A percentile compares a stretch with the other conserved stretches of the same genome.
Conservation (phyloP, 2,888 invertebrate species). For the Ligdia adustata region DNA sequence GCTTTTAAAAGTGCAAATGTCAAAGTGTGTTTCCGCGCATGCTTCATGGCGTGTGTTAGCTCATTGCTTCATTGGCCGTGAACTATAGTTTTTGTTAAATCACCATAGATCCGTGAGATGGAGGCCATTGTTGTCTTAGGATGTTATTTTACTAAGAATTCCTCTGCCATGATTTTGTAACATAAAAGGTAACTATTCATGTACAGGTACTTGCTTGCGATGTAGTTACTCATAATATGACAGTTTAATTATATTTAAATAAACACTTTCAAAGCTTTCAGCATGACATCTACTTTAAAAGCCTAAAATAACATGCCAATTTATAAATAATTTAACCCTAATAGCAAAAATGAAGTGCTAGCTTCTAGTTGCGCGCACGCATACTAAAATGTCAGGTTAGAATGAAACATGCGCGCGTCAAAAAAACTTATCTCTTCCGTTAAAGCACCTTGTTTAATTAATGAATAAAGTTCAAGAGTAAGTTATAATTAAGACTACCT, state of each 20-base stretch:
- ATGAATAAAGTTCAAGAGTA: slow-evolving; percentile 12
- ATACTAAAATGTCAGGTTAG: not conserved
- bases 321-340: not conserved
- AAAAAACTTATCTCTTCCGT: slow-evolving; percentile 19
- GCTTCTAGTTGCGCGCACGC: not conserved
- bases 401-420: slow-evolving; percentile 1
- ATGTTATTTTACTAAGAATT: slow-evolving; percentile 6
- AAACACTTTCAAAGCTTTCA: too few species aligned
- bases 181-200: too few species aligned
- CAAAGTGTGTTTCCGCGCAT: slow-evolving; percentile 66
- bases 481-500: slow-evolving; percentile 9
- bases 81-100: slow-evolving; percentile 74
- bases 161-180: not conserved
- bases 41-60: slow-evolving; percentile 22
- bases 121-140: slow-evolving; percentile 23
- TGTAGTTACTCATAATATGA: too few species aligned
- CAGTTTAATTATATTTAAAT: too few species aligned
- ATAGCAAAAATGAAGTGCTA: not conserved
- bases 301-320: slow-evolving; percentile 26
- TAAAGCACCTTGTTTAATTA: slow-evolving; percentile 16
- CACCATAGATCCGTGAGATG: slow-evolving; percentile 66
- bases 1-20: slow-evolving; percentile 63
- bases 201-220: too few species aligned
- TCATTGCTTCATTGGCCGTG: slow-evolving; percentile 37
- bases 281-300: not conserved